A percentile compares a stretch with the other conserved stretches of the same genome.
phyloP scores from a whole-genome alignment of 2,113 vertebrate species.

The Bagarius yarrelli region DNA sequence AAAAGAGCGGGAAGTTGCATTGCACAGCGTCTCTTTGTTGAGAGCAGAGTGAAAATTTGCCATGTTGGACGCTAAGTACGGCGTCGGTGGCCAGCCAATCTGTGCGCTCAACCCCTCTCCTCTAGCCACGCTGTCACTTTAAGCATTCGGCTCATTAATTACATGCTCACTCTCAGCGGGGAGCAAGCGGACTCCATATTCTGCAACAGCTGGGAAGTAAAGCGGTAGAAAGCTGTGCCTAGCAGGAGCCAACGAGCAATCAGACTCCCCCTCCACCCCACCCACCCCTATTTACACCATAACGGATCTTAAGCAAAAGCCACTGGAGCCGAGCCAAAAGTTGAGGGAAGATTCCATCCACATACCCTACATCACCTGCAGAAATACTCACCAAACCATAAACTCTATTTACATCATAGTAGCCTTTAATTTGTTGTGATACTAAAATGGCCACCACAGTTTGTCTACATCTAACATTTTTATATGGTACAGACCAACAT shows the following conservation, averaged over 20 bases:
- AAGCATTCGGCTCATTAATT: slow-evolving; percentile 67
- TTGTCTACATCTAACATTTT: background rate
- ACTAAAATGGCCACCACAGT: background rate
- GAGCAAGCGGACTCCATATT: slow-evolving; percentile 55
- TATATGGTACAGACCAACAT: background rate
- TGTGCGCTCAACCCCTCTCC: slow-evolving; percentile 50
- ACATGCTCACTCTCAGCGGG: slow-evolving; percentile 65
- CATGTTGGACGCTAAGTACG: slow-evolving; percentile 54
- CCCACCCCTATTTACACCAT: slow-evolving; percentile 31
- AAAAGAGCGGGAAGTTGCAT: slow-evolving; percentile 31
- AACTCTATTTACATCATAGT: background rate
- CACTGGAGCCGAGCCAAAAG: slow-evolving; percentile 51
- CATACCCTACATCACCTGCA: background rate
- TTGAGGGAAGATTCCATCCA: slow-evolving; percentile 24
- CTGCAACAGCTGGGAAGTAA: slow-evolving; percentile 67
- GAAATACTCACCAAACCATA: slow-evolving; percentile 8
- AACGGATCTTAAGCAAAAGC: slow-evolving; percentile 52
- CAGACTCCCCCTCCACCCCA: slow-evolving; percentile 41
- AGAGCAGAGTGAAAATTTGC: slow-evolving; percentile 30
- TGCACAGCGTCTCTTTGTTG: slow-evolving; percentile 47
- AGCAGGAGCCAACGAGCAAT: slow-evolving; percentile 63
- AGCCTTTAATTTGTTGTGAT: background rate
- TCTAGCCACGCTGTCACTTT: slow-evolving; percentile 64
- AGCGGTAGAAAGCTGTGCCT: slow-evolving; percentile 55
- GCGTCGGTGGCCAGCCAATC: slow-evolving; percentile 43